Conservation (phyloP, 1,140 invertebrate genomes). For the Metopolophium dirhodum region DNA sequence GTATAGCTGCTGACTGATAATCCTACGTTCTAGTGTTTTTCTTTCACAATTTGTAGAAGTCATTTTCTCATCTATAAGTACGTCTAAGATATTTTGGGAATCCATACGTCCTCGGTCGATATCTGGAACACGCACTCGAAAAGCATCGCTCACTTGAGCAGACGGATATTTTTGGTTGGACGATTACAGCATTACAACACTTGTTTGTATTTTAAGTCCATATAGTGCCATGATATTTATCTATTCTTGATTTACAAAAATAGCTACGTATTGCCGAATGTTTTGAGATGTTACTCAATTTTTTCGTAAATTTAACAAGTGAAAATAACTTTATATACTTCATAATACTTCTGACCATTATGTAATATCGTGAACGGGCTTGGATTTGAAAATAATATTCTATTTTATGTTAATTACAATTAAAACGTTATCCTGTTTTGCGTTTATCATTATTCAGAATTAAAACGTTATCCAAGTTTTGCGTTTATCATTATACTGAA, state of each 20-base stretch:
- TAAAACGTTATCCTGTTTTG: no score
- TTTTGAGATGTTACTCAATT: conserved; percentile 57
- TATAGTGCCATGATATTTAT: no score
- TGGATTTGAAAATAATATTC: no score
- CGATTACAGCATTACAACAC: no score
- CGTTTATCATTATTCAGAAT: no score
- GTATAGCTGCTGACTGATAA: background rate
- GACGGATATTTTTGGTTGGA: no score
- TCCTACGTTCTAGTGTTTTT: background rate
- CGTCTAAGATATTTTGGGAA: background rate
- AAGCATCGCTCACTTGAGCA: conserved; percentile 58
- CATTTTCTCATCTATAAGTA: background rate
- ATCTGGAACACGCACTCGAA: conserved; percentile 13
- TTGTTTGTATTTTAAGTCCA: no score
- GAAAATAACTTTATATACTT: conserved; percentile 41
- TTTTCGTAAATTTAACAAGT: conserved; percentile 62
- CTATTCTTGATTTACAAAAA: background rate
- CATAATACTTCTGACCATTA: conserved; percentile 60
- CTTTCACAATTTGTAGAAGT: conserved; percentile 5
- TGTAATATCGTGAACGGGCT: conserved; percentile 40
- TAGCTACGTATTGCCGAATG: conserved; percentile 60
- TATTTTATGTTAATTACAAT: no score
- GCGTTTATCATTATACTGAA: no score
- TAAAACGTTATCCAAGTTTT: no score
- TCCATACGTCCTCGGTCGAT: background rate